Evolutionary conservation across 2,113 vertebrate genomes (phyloP).

Genomic region (Xenopus tropicalis): DNA sequence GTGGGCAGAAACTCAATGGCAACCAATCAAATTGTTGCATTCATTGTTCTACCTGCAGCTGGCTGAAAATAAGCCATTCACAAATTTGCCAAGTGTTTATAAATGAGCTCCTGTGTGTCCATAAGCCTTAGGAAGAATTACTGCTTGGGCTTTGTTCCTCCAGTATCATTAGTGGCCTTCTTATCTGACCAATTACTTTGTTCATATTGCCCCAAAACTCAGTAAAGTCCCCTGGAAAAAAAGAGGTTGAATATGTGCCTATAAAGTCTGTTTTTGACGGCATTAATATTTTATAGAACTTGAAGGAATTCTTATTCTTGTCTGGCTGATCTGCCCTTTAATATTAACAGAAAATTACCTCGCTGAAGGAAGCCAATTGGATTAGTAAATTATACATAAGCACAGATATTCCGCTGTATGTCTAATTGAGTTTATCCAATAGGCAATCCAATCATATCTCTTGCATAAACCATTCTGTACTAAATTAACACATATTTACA

Average conservation of each 20-base stretch:
- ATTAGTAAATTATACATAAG: slow-evolving; percentile 4
- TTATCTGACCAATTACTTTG: too few species aligned
- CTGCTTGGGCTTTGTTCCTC: too few species aligned
- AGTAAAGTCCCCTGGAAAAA: background rate
- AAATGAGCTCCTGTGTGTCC: too few species aligned
- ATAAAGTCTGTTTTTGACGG: background rate
- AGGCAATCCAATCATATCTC: background rate
- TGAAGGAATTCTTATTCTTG: background rate
- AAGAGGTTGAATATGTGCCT: background rate
- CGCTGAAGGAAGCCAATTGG: background rate
- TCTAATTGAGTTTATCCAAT: slow-evolving; percentile 1
- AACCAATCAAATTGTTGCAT: too few species aligned
- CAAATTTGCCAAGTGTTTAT: too few species aligned
- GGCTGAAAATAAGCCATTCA: too few species aligned
- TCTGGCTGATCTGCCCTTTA: background rate
- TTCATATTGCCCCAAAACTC: too few species aligned
- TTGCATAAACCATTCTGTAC: slow-evolving; percentile 1
- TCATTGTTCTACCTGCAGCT: too few species aligned
- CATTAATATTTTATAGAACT: background rate
- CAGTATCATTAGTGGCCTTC: too few species aligned
- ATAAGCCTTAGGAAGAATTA: too few species aligned
- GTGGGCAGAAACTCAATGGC: too few species aligned
- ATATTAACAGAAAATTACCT: background rate
- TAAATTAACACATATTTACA: slow-evolving; percentile 1
- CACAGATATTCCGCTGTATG: background rate